Conservation (phyloP, 2,888 invertebrate species). For the Syrista parreyssii region DNA sequence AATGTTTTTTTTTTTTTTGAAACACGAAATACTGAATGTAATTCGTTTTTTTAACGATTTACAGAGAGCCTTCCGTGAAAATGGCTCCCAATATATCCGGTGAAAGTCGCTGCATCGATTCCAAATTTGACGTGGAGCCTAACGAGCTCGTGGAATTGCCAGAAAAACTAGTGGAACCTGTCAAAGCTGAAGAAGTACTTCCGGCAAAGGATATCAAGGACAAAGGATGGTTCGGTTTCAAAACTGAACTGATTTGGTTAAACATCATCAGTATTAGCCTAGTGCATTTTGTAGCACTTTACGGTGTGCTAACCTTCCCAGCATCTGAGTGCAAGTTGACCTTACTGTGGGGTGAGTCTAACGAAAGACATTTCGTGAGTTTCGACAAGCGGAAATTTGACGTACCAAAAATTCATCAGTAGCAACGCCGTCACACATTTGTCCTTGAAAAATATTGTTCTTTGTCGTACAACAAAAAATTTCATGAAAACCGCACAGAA, state of each 20-base stretch:
- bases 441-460: background rate
- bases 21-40: background rate
- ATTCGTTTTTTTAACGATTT: background rate
- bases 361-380: background rate
- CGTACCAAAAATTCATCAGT: background rate
- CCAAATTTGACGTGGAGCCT: constrained; percentile 1
- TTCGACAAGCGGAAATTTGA: background rate
- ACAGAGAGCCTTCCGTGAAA: background rate
- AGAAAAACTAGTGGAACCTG: background rate
- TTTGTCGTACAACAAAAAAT: background rate
- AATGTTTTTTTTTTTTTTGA: background rate
- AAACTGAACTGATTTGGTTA: constrained; percentile 73
- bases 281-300: constrained; percentile 66
- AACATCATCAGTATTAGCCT: constrained; percentile 69
- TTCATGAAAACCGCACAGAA: background rate
- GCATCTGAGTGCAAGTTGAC: constrained; percentile 61
- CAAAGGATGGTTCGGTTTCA: constrained; percentile 60
- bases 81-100: constrained; percentile 22
- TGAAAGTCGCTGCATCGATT: constrained; percentile 6
- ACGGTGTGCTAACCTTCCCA: constrained; percentile 60
- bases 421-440: background rate
- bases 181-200: background rate
- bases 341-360: constrained; percentile 70
- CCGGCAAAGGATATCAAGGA: constrained; percentile 36
- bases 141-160: constrained; percentile 6